A percentile compares a stretch with the other conserved stretches of the same genome.
These are phyloP conservation scores for Isichthys henryi DNA, from an alignment of 2,113 vertebrate species.

Conservation along the genomic window DNA sequence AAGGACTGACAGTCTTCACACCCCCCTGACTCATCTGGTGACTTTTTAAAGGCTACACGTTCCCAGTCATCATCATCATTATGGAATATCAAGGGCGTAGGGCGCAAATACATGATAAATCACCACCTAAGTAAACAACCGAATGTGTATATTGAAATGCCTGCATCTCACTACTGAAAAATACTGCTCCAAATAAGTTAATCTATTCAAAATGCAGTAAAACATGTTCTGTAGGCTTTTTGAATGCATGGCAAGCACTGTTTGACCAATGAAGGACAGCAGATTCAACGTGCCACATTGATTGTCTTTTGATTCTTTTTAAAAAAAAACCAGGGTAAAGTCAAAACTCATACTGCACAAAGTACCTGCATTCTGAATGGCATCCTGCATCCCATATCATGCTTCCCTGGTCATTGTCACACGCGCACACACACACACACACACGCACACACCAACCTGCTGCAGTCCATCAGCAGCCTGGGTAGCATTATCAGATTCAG, in stretches of 20 bases:
- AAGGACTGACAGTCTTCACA: background rate
- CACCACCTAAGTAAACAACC: background rate
- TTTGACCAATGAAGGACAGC: background rate
- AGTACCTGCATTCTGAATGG: background rate
- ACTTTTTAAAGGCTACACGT: background rate
- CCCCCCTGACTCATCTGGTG: background rate
- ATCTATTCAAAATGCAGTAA: background rate
- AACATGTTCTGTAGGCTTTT: background rate
- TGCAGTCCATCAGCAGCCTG: conserved; percentile 43
- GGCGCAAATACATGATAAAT: background rate
- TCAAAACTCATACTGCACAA: background rate
- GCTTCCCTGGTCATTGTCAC: background rate
- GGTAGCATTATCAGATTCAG: conserved; percentile 48
- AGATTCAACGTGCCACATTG: background rate
- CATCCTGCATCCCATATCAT: background rate
- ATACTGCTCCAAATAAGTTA: background rate
- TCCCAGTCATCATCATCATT: background rate
- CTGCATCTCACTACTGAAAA: background rate
- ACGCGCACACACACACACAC: background rate
- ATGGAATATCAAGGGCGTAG: background rate
- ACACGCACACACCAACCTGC: conserved; percentile 41
- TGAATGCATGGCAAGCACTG: background rate
- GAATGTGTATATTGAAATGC: background rate
- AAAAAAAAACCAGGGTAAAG: background rate
- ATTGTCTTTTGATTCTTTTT: background rate